These are phyloP conservation scores for Prostheceraeus crozeri DNA, from an alignment of 2,888 invertebrate genomes.

Conservation along the genomic window DNA sequence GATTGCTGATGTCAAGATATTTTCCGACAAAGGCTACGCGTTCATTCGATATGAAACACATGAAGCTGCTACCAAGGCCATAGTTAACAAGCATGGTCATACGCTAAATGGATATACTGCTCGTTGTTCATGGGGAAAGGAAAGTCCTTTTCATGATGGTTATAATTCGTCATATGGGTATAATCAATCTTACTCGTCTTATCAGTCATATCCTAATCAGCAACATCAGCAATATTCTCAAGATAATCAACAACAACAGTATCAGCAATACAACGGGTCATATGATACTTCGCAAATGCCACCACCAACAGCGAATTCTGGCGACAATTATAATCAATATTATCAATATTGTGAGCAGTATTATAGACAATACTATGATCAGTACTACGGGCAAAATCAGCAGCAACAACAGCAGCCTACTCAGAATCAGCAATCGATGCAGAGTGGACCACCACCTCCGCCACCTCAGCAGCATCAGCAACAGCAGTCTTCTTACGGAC, in stretches of 20 bases:
- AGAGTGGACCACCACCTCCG: no score
- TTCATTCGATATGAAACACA: constrained; percentile 39
- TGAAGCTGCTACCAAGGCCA: constrained; percentile 38
- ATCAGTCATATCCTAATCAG: no score
- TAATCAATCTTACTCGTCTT: no score
- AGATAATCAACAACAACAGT: no score
- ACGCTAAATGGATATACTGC: constrained; percentile 35
- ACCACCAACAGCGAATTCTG: no score
- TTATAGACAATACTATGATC: no score
- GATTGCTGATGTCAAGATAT: constrained; percentile 35
- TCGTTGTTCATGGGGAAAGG: constrained; percentile 39
- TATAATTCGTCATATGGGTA: no score
- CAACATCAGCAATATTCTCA: no score
- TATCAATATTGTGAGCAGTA: constrained; percentile 12
- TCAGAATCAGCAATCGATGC: not conserved
- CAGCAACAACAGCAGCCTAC: constrained; percentile 5
- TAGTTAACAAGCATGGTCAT: constrained; percentile 34
- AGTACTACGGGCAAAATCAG: constrained; percentile 17
- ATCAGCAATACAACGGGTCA: no score
- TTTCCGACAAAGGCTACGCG: constrained; percentile 40
- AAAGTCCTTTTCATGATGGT: not conserved
- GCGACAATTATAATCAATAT: constrained; percentile 1
- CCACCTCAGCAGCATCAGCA: no score
- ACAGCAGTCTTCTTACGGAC: no score
- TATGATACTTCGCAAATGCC: no score